phyloP scores from a whole-genome alignment of 2,888 invertebrate genomes.

The Scrobipalpa atriplicella region DNA sequence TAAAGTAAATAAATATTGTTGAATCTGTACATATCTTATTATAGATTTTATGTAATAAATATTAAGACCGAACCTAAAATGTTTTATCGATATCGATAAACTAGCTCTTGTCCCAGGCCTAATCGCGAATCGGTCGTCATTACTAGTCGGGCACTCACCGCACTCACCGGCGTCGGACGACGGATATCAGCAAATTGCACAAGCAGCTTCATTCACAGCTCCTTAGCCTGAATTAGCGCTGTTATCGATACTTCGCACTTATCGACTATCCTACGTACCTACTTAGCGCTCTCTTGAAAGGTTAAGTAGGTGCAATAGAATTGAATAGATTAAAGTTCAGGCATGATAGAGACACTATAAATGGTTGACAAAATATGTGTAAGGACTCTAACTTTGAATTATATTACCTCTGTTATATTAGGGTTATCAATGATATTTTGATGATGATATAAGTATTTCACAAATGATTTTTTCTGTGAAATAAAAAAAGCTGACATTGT shows the following conservation, averaged over 20 bases:
- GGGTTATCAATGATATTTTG: too few species aligned
- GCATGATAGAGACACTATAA: background rate
- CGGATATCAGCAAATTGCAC: conserved; percentile 65
- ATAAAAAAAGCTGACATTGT: too few species aligned
- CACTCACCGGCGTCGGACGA: conserved; percentile 40
- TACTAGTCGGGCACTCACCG: conserved; percentile 42
- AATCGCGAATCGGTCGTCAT: conserved; percentile 54
- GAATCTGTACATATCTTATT: too few species aligned
- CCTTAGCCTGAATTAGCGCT: conserved; percentile 63
- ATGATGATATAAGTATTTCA: too few species aligned
- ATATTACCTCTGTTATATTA: too few species aligned
- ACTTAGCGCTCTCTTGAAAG: conserved; percentile 1
- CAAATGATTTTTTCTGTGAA: too few species aligned
- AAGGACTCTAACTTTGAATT: too few species aligned
- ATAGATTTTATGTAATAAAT: background rate
- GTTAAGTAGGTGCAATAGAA: background rate
- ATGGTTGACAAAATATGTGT: too few species aligned
- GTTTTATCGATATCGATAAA: conserved; percentile 34
- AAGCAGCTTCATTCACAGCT: conserved; percentile 66
- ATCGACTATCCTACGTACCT: conserved; percentile 43
- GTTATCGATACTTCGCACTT: conserved; percentile 53
- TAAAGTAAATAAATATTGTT: too few species aligned
- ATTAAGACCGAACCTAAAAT: background rate
- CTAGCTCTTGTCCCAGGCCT: conserved; percentile 43
- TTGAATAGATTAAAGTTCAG: background rate